Conservation (phyloP, 1,140 invertebrate genomes). For the Musca vetustissima region DNA sequence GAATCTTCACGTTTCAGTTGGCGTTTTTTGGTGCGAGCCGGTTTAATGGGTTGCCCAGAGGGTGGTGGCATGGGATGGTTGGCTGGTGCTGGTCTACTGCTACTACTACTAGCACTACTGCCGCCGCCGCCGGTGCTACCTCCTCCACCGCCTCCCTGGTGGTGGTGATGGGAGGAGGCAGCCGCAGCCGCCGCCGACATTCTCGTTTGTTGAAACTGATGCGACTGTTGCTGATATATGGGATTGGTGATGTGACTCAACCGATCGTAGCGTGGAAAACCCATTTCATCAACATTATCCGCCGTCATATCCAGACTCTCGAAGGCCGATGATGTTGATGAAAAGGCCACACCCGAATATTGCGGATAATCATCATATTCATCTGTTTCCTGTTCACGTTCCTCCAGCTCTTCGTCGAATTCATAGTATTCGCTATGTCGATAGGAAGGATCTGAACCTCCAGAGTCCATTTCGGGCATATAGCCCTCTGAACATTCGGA, state of each 20-base stretch:
- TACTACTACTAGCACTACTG: background rate
- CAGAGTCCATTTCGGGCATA: constrained; percentile 66
- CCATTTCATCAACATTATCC: constrained; percentile 65
- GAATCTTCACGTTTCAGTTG: constrained; percentile 51
- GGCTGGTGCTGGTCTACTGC: constrained; percentile 34
- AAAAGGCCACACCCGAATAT: constrained; percentile 36
- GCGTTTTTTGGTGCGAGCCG: constrained; percentile 51
- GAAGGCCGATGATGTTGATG: constrained; percentile 50
- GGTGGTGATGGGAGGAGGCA: background rate
- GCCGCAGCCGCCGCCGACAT: background rate
- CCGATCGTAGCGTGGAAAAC: constrained; percentile 63
- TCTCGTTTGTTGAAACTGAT: no score
- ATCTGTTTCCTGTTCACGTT: constrained; percentile 48
- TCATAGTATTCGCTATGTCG: constrained; percentile 57
- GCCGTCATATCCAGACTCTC: constrained; percentile 62
- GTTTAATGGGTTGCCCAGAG: constrained; percentile 49
- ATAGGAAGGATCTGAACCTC: constrained; percentile 63
- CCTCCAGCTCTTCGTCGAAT: constrained; percentile 56
- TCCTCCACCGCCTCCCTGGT: no score
- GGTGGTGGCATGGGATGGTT: constrained; percentile 51
- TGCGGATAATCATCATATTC: constrained; percentile 54
- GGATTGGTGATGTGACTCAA: constrained; percentile 58
- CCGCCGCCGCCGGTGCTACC: background rate
- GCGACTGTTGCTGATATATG: constrained; percentile 40
- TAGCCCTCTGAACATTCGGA: constrained; percentile 68